Evolutionary conservation across 2,888 invertebrate species (phyloP).

Genomic region (Antheraea yamamai): DNA sequence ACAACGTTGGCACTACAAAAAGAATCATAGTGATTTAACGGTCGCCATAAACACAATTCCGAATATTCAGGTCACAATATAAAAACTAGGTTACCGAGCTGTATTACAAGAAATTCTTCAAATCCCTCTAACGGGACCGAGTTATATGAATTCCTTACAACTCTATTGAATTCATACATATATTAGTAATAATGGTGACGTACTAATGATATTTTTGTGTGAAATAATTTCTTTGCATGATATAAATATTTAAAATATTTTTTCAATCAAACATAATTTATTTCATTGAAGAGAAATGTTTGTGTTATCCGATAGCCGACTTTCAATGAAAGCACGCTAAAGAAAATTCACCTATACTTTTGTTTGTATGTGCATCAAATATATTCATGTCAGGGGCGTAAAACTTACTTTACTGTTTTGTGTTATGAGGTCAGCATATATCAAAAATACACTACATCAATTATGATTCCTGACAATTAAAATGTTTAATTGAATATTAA

Average conservation of each 20-base stretch:
- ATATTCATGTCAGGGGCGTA: conserved; percentile 65
- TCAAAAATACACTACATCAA: conserved; percentile 9
- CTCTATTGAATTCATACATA: conserved; percentile 1
- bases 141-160: conserved; percentile 42
- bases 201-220: not conserved
- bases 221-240: not conserved
- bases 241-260: not conserved
- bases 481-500: not conserved
- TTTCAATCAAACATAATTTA: not conserved
- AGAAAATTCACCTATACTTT: conserved; percentile 39
- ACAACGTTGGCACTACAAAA: not conserved
- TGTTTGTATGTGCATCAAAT: conserved; percentile 61
- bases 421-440: conserved; percentile 15
- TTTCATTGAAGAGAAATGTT: not conserved
- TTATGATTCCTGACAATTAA: not conserved
- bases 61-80: conserved; percentile 40
- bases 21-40: conserved; percentile 12
- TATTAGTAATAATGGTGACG: conserved; percentile 9
- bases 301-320: not conserved
- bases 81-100: conserved; percentile 58
- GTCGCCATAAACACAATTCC: conserved; percentile 20
- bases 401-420: conserved; percentile 14
- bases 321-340: not conserved
- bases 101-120: conserved; percentile 48
- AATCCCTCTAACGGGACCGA: conserved; percentile 34